Base-by-base conservation (phyloP, 2,797 vertebrate species). In the Anableps anableps region DNA sequence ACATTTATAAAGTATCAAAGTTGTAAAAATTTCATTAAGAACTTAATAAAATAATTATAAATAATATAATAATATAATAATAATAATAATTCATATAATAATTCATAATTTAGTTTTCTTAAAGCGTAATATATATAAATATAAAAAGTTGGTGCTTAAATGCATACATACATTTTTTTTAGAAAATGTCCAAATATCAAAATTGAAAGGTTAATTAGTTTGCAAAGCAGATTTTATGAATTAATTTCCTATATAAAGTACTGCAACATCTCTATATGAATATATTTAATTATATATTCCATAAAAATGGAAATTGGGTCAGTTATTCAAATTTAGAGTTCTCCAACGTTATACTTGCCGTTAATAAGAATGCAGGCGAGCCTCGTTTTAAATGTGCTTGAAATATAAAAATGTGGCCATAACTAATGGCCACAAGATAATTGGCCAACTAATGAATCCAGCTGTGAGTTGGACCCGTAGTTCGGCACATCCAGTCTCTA, bases 401-500 rank as follows among this genome's bases (percentile, higher is more conserved):
- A 17, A 76, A 64, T 3, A 31, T 47, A 34, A 66, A 68, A 68
- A 29, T 29, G 26, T 53, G 47, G 38, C 29, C 48, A 45, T 8
- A 82, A 76, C n/a, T n/a, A n/a, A n/a, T n/a, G n/a, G n/a, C n/a
- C n/a, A n/a, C n/a, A n/a, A n/a, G n/a, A n/a, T n/a, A n/a, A n/a
- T n/a, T n/a, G 10, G 43, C 43, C 47, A 51, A 10, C 76, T 74
- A 51, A 64, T 75, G 10, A 50, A 64, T 51, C n/a, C 50, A 76
- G 4, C 58, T 70, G 64, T 58, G 78, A 76, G 45, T 58, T 21
- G 5, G 48, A 62, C 53, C 66, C 7, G 14, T 7, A 68, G 26
- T 31, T 80, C 31, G 29, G 4, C 29, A 8, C 21, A 47, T 70
- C 38, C 8, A 1, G 29, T 55, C 26, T 55, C 17, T 70, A 3